Conservation (phyloP, 2,113 vertebrate species). For the Cyprinus carpio region DNA sequence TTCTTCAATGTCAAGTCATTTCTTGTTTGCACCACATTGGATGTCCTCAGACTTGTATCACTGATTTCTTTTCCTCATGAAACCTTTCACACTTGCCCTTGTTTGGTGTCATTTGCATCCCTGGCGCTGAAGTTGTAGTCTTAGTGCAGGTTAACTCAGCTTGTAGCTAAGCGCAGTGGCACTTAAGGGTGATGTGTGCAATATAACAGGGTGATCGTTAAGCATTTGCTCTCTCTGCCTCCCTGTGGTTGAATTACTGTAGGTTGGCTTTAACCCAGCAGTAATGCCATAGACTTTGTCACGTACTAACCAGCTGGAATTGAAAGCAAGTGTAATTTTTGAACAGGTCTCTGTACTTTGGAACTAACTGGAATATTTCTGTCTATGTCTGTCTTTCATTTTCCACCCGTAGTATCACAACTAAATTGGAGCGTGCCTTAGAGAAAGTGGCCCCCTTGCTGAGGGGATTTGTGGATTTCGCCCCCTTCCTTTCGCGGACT, state of each 20-base stretch:
- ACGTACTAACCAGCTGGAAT: constrained; percentile 46
- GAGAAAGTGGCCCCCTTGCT: constrained; percentile 98
- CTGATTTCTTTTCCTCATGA: background rate
- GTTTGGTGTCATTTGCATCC: constrained; percentile 16
- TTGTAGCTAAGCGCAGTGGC: constrained; percentile 33
- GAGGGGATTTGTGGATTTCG: constrained; percentile 99
- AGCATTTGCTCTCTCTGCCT: constrained; percentile 35
- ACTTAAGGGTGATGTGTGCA: constrained; percentile 24
- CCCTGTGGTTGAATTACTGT: constrained; percentile 34
- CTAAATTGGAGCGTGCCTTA: constrained; percentile 96
- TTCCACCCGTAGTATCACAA: constrained; percentile 87
- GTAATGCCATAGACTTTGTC: constrained; percentile 32
- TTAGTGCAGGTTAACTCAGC: constrained; percentile 1
- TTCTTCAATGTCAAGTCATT: background rate
- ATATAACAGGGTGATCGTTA: constrained; percentile 10
- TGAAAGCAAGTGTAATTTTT: background rate
- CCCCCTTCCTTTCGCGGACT: constrained; percentile 95
- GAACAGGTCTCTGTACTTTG: constrained; percentile 8
- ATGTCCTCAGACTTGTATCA: constrained; percentile 16
- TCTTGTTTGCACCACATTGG: constrained; percentile 10
- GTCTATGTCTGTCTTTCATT: constrained; percentile 4
- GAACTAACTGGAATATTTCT: constrained; percentile 6
- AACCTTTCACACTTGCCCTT: background rate
- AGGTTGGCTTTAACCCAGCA: constrained; percentile 32
- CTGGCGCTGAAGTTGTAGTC: background rate